A percentile compares a stretch with the other conserved stretches of the same genome.
phyloP scores from a whole-genome alignment of 2,797 vertebrate species.

The Cynopterus sphinx region DNA sequence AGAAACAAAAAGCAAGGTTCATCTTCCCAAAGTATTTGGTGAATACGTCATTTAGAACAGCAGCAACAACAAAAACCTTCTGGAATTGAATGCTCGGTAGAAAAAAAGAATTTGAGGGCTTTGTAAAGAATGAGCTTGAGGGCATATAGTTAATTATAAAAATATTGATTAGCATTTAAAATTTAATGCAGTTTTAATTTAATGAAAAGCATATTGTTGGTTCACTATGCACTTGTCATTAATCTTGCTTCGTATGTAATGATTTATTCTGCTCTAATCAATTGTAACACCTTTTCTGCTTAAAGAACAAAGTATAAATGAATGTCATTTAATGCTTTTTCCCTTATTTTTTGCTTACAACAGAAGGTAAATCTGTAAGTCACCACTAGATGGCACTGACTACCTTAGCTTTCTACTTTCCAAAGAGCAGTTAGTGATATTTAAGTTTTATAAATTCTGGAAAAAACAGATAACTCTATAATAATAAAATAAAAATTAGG shows the following conservation, averaged over 20 bases:
- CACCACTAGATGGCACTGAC: slow-evolving; percentile 25
- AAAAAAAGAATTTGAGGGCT: background rate
- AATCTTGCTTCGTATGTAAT: background rate
- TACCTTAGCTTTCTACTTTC: background rate
- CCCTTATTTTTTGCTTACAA: background rate
- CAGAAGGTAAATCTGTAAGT: rapidly evolving
- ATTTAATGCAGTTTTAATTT: background rate
- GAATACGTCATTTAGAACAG: too few relatives aligned
- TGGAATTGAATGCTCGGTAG: background rate
- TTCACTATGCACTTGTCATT: too few relatives aligned
- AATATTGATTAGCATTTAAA: background rate
- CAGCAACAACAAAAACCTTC: background rate
- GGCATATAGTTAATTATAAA: background rate
- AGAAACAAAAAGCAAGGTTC: rapidly evolving
- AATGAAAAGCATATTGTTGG: background rate
- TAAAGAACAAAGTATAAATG: background rate
- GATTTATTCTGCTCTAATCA: background rate
- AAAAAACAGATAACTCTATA: background rate
- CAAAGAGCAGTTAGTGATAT: background rate
- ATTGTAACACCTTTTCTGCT: background rate
- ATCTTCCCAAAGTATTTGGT: background rate
- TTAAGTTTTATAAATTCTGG: background rate
- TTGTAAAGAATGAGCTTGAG: background rate
- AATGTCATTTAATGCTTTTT: background rate
- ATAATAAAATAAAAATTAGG: background rate